Conservation (phyloP, 2,113 vertebrate genomes). For the Microcebus ravelobensis region DNA sequence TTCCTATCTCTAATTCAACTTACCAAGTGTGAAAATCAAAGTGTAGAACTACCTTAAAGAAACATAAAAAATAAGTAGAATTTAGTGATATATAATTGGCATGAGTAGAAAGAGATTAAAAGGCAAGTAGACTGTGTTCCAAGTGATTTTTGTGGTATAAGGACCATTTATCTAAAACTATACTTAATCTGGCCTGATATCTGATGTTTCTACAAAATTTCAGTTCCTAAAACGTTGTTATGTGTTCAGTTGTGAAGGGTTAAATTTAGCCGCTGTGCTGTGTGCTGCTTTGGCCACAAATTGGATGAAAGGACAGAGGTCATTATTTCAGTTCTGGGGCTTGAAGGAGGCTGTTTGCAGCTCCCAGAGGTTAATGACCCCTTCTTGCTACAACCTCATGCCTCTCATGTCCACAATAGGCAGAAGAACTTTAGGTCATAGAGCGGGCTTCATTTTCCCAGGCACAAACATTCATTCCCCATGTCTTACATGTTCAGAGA, state of each 20-base stretch:
- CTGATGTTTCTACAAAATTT: background rate
- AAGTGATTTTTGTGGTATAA: background rate
- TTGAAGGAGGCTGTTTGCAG: background rate
- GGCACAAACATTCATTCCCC: background rate
- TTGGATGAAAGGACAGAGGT: background rate
- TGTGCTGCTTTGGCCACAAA: background rate
- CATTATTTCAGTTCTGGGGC: background rate
- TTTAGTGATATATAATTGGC: background rate
- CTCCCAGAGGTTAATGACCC: background rate
- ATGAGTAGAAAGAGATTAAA: background rate
- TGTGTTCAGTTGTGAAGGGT: background rate
- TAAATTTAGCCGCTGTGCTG: background rate
- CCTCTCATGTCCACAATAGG: background rate
- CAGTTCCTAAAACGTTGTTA: background rate
- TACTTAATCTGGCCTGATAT: background rate
- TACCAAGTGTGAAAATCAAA: background rate
- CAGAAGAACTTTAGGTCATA: constrained; percentile 32
- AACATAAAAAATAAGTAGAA: background rate
- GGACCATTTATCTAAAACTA: background rate
- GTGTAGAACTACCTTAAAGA: background rate
- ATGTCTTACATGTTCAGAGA: background rate
- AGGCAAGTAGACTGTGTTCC: background rate
- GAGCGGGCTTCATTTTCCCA: constrained; percentile 34
- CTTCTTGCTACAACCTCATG: background rate
- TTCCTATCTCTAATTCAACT: background rate